Evolutionary conservation across 2,888 invertebrate species (phyloP), one percentile per base, ranked within the genome.

Genomic region (Anthophora plumipes): DNA sequence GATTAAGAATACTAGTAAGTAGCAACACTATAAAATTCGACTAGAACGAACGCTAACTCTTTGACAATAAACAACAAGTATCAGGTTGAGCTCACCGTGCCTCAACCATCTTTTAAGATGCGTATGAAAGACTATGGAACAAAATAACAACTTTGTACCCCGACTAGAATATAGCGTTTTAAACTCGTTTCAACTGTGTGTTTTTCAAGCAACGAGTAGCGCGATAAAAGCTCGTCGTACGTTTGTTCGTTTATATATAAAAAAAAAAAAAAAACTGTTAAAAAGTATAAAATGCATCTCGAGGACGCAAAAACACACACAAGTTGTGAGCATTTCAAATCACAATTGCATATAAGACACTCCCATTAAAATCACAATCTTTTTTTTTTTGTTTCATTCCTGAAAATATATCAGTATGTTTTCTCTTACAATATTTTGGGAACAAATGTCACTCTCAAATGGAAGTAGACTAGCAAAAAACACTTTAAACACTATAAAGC

Each of bases 161-260:
- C 60, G 84, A 85, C 84, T 89, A 89, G 89, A 89, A 81, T 69
- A 76, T n/a, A n/a, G n/a, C n/a, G 59, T 59, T 59, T 60, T 74
- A 77, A 70, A 69, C 59, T 77, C 55, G 61, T 67, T 60, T 68
- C 67, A 66, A 31, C 75, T 64, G 55, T 68, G 59, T n/a, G n/a
- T n/a, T n/a, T 75, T 60, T 41, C 39, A 41, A 63, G 43, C 68
- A 69, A 81, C n/a, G 67, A 4, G 31, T 72, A 55, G 67, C 67
- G 37, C 67, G 52, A 70, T 20, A 69, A 77, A 61, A 68, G 64
- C 43, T 55, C 63, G 43, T 70, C 63, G 41, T n/a, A 9, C 41
- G 22, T 2, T 6, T 41, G 5, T 41, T 22, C 22, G 31, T 7
- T 64, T 20, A 7, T 25, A n/a, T n/a, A n/a, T n/a, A n/a, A n/a